Percentiles rank a stretch among this genome's conserved stretches.
phyloP scores from a whole-genome alignment of 2,888 invertebrate species.

The Empis livida region DNA sequence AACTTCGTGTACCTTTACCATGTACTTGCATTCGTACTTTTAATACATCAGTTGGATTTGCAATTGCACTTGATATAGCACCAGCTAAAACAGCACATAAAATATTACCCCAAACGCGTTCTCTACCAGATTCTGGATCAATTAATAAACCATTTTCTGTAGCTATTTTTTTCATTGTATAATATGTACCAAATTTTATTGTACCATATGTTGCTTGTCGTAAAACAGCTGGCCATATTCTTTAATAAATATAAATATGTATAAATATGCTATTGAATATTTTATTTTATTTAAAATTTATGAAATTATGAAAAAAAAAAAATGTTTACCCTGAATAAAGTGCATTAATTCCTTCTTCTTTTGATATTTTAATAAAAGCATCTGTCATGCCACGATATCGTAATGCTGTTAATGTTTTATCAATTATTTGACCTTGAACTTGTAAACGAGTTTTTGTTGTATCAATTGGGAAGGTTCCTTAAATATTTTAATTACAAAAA shows the following conservation, averaged over 20 bases:
- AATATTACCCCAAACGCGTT: constrained; percentile 54
- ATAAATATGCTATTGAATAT: neutral
- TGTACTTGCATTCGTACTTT: constrained; percentile 85
- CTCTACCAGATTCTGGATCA: constrained; percentile 36
- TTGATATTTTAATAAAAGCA: constrained; percentile 73
- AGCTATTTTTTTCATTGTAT: constrained; percentile 65
- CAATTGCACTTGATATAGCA: constrained; percentile 86
- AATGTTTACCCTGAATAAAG: constrained; percentile 68
- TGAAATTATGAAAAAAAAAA: neutral
- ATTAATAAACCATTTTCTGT: constrained; percentile 39
- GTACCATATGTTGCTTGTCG: constrained; percentile 93
- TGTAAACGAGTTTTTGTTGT: constrained; percentile 89
- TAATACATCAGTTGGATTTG: constrained; percentile 91
- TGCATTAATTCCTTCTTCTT: constrained; percentile 74
- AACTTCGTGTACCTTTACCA: constrained; percentile 43
- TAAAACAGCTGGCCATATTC: constrained; percentile 84
- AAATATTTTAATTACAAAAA: constrained; percentile 4
- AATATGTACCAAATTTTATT: constrained; percentile 92
- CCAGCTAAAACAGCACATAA: constrained; percentile 58
- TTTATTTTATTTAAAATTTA: neutral
- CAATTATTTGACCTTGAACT: constrained; percentile 82
- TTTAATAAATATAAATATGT: constrained; percentile 30
- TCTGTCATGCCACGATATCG: constrained; percentile 87
- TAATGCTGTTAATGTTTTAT: constrained; percentile 56
- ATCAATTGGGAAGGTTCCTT: constrained; percentile 94